A percentile compares a stretch with the other conserved stretches of the same genome.
Conservation (phyloP, 2,113 vertebrate species). For the Ifrita kowaldi region DNA sequence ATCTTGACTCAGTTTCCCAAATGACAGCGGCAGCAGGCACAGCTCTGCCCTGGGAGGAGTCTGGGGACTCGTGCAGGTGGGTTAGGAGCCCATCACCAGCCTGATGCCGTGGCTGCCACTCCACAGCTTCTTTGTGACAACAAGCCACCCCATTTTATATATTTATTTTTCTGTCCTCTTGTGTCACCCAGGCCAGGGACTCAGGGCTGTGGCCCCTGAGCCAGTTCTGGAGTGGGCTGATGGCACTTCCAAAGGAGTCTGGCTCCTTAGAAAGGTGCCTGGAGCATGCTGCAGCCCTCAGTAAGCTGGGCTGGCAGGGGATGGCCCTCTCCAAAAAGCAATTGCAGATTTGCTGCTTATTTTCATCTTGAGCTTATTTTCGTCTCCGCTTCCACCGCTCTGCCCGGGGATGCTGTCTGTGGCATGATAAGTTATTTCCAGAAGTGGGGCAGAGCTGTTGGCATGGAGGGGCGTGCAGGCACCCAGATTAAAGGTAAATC, state of each 20-base stretch:
- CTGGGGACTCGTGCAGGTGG: rapidly evolving
- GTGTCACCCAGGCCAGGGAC: not conserved
- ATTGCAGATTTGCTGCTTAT: not conserved
- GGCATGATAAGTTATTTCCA: slow-evolving; percentile 38
- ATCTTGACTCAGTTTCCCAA: not conserved
- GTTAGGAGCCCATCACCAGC: not conserved
- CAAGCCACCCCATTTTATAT: not conserved
- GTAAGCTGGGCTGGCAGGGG: not conserved
- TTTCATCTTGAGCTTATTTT: slow-evolving; percentile 18
- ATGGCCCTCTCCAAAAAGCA: not conserved
- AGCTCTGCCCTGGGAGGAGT: not conserved
- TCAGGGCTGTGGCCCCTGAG: not conserved
- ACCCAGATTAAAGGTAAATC: slow-evolving; percentile 31
- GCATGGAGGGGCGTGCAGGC: not conserved
- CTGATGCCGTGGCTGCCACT: not conserved
- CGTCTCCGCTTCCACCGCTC: not conserved
- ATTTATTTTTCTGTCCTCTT: not conserved
- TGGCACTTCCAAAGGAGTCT: not conserved
- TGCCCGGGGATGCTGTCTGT: slow-evolving; percentile 39
- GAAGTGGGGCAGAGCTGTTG: slow-evolving; percentile 49
- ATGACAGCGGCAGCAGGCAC: not conserved
- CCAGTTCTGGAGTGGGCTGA: not conserved
- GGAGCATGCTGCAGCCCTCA: not conserved
- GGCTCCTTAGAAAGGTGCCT: not conserved
- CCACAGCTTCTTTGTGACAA: not conserved